Conservation (phyloP, 2,797 vertebrate genomes). For the Acestrorhynchus altus region DNA sequence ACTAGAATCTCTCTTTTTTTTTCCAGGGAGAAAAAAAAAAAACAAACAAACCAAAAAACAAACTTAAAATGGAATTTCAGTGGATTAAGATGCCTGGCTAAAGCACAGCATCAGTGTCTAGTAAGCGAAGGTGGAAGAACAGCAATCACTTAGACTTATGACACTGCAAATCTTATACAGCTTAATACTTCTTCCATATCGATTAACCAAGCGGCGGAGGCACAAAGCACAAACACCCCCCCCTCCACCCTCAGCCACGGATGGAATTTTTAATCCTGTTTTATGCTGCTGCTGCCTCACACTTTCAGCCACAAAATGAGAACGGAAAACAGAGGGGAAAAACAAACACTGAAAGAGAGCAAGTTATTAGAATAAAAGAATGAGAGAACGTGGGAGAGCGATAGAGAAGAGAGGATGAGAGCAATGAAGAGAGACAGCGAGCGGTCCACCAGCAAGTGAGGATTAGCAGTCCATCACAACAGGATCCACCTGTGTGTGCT, state of each 20-base stretch:
- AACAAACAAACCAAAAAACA: no score
- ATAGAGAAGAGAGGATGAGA: not conserved
- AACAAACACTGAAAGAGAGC: not conserved
- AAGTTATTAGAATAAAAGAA: not conserved
- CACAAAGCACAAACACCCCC: slow-evolving; percentile 21
- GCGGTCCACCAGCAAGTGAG: slow-evolving; percentile 34
- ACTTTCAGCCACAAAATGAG: slow-evolving; percentile 2
- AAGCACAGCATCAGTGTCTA: no score
- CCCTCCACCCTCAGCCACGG: slow-evolving; percentile 18
- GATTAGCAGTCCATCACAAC: slow-evolving; percentile 35
- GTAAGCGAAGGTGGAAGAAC: slow-evolving; percentile 2
- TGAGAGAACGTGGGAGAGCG: not conserved
- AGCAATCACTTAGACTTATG: slow-evolving; percentile 29
- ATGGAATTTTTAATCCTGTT: slow-evolving; percentile 44
- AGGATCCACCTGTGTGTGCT: slow-evolving; percentile 34
- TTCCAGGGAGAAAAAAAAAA: not conserved
- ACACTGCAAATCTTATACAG: slow-evolving; percentile 7
- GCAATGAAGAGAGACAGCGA: slow-evolving; percentile 16
- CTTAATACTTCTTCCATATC: slow-evolving; percentile 30
- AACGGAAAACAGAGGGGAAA: slow-evolving; percentile 2
- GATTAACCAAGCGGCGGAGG: slow-evolving; percentile 39
- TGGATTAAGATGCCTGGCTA: not conserved
- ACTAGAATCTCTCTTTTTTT: not conserved
- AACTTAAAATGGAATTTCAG: not conserved
- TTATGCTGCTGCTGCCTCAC: slow-evolving; percentile 32